phyloP scores from a whole-genome alignment of 2,113 vertebrate genomes.

The Aegotheles bennettii region DNA sequence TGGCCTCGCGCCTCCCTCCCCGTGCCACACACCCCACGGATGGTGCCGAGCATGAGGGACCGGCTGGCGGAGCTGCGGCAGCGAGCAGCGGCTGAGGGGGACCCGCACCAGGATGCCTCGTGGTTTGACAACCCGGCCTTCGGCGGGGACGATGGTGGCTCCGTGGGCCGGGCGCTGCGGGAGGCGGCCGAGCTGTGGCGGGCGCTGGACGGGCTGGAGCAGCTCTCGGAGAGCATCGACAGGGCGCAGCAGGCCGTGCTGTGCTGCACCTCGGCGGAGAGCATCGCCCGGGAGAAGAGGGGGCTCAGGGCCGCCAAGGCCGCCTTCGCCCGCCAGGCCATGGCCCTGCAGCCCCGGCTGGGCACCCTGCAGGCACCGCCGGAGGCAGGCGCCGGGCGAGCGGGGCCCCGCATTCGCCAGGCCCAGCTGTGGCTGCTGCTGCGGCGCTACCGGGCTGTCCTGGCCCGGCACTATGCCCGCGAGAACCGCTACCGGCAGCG shows the following conservation, averaged over 20 bases:
- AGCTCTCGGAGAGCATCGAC: conserved; percentile 36
- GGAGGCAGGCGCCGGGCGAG: not conserved
- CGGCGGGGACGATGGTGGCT: not conserved
- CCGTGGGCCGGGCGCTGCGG: conserved; percentile 31
- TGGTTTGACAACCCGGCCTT: conserved; percentile 39
- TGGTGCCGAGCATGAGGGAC: conserved; percentile 56
- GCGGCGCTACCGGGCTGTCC: not conserved
- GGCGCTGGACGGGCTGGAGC: conserved; percentile 45
- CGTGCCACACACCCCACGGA: not conserved
- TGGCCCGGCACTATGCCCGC: conserved; percentile 44
- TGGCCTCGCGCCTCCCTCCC: not conserved
- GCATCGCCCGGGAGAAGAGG: conserved; percentile 30
- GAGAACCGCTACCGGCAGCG: conserved; percentile 54
- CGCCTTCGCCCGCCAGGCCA: conserved; percentile 22
- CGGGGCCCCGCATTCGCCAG: conserved; percentile 30
- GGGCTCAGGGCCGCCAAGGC: not conserved
- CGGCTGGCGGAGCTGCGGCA: conserved; percentile 60
- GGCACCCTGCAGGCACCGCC: not conserved
- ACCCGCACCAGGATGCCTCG: not conserved
- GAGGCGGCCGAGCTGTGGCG: conserved; percentile 53
- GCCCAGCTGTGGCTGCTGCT: conserved; percentile 54
- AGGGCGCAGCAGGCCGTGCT: conserved; percentile 51
- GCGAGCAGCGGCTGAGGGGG: not conserved
- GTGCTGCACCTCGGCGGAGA: conserved; percentile 56
- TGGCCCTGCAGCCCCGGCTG: conserved; percentile 42